Evolutionary conservation across 2,797 vertebrate genomes (phyloP).

Genomic region (Myripristis jacobus): DNA sequence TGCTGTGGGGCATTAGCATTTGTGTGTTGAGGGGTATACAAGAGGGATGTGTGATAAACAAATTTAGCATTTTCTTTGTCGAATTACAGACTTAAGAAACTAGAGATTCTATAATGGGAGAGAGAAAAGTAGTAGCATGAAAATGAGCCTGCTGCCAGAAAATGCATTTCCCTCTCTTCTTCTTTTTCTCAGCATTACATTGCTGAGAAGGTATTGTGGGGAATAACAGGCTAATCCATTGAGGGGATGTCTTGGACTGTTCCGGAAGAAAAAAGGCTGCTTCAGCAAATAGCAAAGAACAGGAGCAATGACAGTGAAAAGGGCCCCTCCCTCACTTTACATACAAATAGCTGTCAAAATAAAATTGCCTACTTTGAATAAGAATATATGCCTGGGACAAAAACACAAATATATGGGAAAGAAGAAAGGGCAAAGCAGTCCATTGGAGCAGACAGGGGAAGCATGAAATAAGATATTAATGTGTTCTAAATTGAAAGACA

Average conservation of each 20-base stretch:
- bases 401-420: conserved; percentile 65
- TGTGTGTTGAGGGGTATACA: background rate
- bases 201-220: conserved; percentile 56
- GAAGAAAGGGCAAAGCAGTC: conserved; percentile 70
- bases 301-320: conserved; percentile 67
- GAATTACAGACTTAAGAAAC: conserved; percentile 58
- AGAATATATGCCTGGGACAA: conserved; percentile 71
- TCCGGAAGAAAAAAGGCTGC: conserved; percentile 72
- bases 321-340: conserved; percentile 74
- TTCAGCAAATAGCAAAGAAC: conserved; percentile 80
- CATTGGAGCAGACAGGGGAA: conserved; percentile 72
- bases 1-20: background rate
- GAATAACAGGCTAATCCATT: conserved; percentile 72
- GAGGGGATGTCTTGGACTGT: conserved; percentile 72
- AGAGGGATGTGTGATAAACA: conserved; percentile 2
- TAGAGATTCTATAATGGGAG: conserved; percentile 48
- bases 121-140: conserved; percentile 43
- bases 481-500: conserved; percentile 71
- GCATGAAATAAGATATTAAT: conserved; percentile 81
- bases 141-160: conserved; percentile 59
- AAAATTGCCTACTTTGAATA: conserved; percentile 84
- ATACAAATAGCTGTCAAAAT: conserved; percentile 88
- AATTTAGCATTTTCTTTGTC: conserved; percentile 60
- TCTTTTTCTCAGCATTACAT: conserved; percentile 52
- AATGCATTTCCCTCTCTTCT: conserved; percentile 42